Base-by-base conservation (phyloP, 2,113 vertebrate species). In the Cynocephalus volans region DNA sequence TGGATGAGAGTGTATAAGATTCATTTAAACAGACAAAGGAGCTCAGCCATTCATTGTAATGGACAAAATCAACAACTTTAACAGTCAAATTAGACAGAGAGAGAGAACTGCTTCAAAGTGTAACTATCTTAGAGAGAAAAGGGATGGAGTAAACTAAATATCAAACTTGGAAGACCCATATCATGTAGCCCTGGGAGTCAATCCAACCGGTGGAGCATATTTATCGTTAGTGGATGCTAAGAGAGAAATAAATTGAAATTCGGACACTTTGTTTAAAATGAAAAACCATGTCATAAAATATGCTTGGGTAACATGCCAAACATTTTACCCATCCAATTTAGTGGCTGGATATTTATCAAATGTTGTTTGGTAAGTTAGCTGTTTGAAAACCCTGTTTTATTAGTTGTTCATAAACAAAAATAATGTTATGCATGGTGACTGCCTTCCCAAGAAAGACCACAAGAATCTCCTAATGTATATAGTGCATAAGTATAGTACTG, bases 181-280 rank as follows among this genome's bases (percentile, higher is more conserved):
- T 90, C 54, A 65, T 36, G 5, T 26, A 24, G 18, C 23, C 75
- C 54, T 36, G 31, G 7, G 12, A 86, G 15, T 65, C 67, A 69
- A 31, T 80, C n/a, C 28, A 95, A 84, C 36, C 56, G 52, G 13
- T 14, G 60, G 41, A n/a, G 13, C 28, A 28, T n/a, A 36, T 70
- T 19, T 60, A 62, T 56, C 23, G 3, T 58, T n/a, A 82, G 45
- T 21, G 24, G 7, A 77, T 54, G 33, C 33, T 82, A 92, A 77
- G 45, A 92, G 8, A 95, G 31, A 97, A 91, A 94, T 3, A 80
- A 89, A 79, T 0, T n/a, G 69, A 94, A 85, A 95, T 93, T 90
- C 41, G 26, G 41, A 50, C 18, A 70, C 21, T 62, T 12, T 41
- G 5, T 69, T 95, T 58, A 80, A 90, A 89, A 60, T 56, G 12